Evolutionary conservation across 2,888 invertebrate genomes (phyloP), one percentile per base, ranked within the genome.

Genomic region (Drosophila birchii): DNA sequence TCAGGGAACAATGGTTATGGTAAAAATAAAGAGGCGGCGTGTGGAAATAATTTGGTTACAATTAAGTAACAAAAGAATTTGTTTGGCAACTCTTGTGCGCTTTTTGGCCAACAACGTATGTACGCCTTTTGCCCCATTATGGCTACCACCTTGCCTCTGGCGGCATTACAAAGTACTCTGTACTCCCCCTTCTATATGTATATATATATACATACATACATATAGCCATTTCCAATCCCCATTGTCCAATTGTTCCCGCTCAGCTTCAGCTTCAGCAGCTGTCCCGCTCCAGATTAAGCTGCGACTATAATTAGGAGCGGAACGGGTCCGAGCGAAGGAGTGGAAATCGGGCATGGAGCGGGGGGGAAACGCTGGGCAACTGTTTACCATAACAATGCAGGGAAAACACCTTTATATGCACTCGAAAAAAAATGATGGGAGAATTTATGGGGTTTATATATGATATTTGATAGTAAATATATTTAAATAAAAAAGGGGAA

Each of bases 11-110:
- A 66, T 64, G 64, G 43, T 16, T n/a, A 55, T 56, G 67, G 67
- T 41, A 55, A 36, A 60, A 60, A 60, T 60, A 44, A 75, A 44
- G 71, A 63, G 73, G 69, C 71, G 86, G 86, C 86, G 86, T 86
- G 86, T 90, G 87, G 88, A 86, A 87, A 89, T 89, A 90, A 89
- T 89, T 89, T 89, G 90, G 82, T 89, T 81, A 89, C 89, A 89
- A 90, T 90, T 81, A 82, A 88, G 78, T 78, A 86, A 90, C 87
- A 90, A 90, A 87, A 88, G 90, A 89, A 82, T 88, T 87, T 90
- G 90, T 90, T 91, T 90, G 90, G 88, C 90, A 86, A 86, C 88
- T 86, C 82, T 78, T 78, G 81, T 61, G 84, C 83, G 82, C 89
- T 75, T 86, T 81, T 87, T 84, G 86, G 84, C 88, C 83, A 89